Evolutionary conservation across 2,797 vertebrate species (phyloP), one percentile per base, ranked within the genome.

Genomic region (Falco columbarius): DNA sequence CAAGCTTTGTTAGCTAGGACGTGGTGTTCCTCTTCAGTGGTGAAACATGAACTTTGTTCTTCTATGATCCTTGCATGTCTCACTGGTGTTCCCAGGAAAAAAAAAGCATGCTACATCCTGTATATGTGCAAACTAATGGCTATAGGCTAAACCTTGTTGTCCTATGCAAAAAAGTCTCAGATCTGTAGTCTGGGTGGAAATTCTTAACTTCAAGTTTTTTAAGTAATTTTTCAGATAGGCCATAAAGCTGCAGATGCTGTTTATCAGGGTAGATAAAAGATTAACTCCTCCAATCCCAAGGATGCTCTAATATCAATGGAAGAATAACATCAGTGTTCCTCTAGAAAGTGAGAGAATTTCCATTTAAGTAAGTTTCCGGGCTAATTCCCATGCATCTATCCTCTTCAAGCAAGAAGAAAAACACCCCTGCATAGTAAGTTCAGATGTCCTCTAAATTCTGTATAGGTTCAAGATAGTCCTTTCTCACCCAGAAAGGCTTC

Each of bases 71-170:
- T 54, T 91, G 58, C 73, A 89, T 47, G 85, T 89, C 72, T 36
- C 75, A 71, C 22, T 94, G 56, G 24, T 75, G 74, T 94, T 96
- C 51, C 92, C 56, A 72, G 21, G 52, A 55, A 87, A 93, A 89
- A 89, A 92, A 93, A 67, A 51, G 46, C 47, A 81, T 76, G 59
- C 95, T 94, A 79, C 47, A 92, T 89, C 27, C 89, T 93, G 21
- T 87, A 18, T 42, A 23, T 77, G 38, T 47, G 54, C 61, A 89
- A 89, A 81, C n/a, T 44, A 77, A 89, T 3, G 10, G 24, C n/a
- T 95, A 36, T 18, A 63, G 34, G 21, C 20, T 81, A 90, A 89
- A 85, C 76, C 2, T 17, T 67, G 26, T 26, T 18, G 49, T 58
- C 26, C 19, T 54, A 16, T 11, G 12, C 36, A 89, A 52, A 75